A percentile compares a stretch with the other conserved stretches of the same genome.
phyloP scores from a whole-genome alignment of 2,113 vertebrate species.

The Sialia sialis region DNA sequence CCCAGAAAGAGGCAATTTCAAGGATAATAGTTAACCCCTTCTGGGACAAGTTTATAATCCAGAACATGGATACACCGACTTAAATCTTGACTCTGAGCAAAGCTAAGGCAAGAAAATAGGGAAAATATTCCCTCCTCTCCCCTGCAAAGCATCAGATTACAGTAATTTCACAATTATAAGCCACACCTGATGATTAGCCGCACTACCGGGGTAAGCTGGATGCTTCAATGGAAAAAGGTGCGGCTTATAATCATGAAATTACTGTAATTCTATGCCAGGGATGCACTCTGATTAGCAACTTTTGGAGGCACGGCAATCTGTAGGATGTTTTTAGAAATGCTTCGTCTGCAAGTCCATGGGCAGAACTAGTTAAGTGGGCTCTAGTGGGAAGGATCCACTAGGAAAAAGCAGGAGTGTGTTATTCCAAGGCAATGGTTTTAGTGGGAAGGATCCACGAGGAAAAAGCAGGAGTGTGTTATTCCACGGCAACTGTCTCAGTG shows the following conservation, averaged over 20 bases:
- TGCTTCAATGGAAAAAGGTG: too few species aligned
- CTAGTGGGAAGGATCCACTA: rapidly evolving
- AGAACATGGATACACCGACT: too few species aligned
- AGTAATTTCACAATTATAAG: too few species aligned
- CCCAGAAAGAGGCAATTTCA: not conserved
- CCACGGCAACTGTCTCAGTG: not conserved
- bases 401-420: not conserved
- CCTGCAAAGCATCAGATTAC: not conserved
- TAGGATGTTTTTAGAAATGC: not conserved
- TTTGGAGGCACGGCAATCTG: rapidly evolving
- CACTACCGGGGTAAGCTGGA: too few species aligned
- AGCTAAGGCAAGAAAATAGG: not conserved
- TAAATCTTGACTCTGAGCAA: not conserved
- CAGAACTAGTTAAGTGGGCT: not conserved
- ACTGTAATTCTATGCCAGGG: too few species aligned
- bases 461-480: not conserved
- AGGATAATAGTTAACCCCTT: not conserved
- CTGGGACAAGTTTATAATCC: not conserved
- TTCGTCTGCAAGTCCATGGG: rapidly evolving
- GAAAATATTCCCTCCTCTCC: not conserved
- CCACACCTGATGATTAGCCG: too few species aligned
- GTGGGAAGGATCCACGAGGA: not conserved
- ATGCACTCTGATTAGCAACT: not conserved
- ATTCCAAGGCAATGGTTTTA: not conserved
- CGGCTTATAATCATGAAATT: too few species aligned